Conservation (phyloP, 2,797 vertebrate species). For the Liparis tanakae region DNA sequence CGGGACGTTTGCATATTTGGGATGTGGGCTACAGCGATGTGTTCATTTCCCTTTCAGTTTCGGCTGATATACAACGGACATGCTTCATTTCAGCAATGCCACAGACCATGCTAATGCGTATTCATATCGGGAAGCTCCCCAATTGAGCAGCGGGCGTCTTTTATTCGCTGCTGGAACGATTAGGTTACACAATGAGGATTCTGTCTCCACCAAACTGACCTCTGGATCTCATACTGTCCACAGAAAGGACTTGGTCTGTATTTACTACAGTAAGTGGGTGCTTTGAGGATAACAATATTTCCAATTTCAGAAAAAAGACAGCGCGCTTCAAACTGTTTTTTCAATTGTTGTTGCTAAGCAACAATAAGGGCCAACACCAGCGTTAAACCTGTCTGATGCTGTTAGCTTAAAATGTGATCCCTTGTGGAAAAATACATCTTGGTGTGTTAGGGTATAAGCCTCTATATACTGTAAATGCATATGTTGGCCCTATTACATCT, state of each 20-base stretch:
- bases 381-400: constrained; percentile 38
- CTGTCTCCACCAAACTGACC: constrained; percentile 41
- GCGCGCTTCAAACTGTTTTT: constrained; percentile 54
- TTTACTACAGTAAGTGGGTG: constrained; percentile 27
- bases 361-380: constrained; percentile 67
- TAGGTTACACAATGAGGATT: constrained; percentile 33
- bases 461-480: neutral
- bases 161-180: constrained; percentile 35
- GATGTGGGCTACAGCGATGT: neutral
- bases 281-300: constrained; percentile 65
- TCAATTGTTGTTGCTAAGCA: constrained; percentile 77
- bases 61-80: constrained; percentile 12
- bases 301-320: constrained; percentile 54
- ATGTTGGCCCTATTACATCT: neutral
- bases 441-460: neutral
- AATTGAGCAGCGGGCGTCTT: constrained; percentile 37
- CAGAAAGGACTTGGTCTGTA: constrained; percentile 29
- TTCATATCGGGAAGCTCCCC: constrained; percentile 44
- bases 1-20: neutral
- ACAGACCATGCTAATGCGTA: constrained; percentile 33
- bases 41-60: constrained; percentile 20
- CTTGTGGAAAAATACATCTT: constrained; percentile 27
- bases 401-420: constrained; percentile 51
- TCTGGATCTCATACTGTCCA: constrained; percentile 38
- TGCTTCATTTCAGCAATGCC: constrained; percentile 30